These are phyloP conservation scores for Mythimna pallens DNA, from an alignment of 2,888 invertebrate genomes.

Conservation along the genomic window DNA sequence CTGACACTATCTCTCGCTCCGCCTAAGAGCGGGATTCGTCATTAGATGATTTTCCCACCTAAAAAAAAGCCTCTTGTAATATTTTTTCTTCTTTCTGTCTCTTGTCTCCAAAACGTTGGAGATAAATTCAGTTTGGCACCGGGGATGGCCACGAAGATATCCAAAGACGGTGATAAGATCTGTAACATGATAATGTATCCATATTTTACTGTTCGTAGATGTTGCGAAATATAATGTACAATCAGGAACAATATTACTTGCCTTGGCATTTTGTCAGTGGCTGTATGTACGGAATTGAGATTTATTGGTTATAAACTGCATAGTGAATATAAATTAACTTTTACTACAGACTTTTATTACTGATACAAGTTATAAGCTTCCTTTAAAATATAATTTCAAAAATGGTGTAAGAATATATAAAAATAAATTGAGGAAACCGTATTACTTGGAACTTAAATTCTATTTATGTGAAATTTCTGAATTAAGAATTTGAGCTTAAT, in stretches of 20 bases:
- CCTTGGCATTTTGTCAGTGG: constrained; percentile 13
- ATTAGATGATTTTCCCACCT: too few relatives aligned
- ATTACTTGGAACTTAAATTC: not conserved
- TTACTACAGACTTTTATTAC: constrained; percentile 4
- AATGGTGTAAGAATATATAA: not conserved
- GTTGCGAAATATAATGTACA: not conserved
- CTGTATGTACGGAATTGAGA: not conserved
- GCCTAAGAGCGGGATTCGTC: too few relatives aligned
- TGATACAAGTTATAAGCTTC: not conserved
- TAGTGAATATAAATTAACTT: constrained; percentile 1
- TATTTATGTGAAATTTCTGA: too few relatives aligned
- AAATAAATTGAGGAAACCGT: not conserved
- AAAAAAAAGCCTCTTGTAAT: not conserved
- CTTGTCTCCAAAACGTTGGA: too few relatives aligned
- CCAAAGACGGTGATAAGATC: not conserved
- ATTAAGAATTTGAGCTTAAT: too few relatives aligned
- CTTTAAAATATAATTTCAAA: not conserved
- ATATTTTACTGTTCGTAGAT: not conserved
- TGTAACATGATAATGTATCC: not conserved
- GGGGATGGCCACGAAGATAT: not conserved
- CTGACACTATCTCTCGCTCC: too few relatives aligned
- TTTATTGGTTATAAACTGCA: not conserved
- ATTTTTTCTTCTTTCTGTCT: too few relatives aligned
- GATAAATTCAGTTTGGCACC: not conserved
- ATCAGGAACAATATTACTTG: not conserved